phyloP scores from a whole-genome alignment of 2,888 invertebrate species.

The Rhingia rostrata region DNA sequence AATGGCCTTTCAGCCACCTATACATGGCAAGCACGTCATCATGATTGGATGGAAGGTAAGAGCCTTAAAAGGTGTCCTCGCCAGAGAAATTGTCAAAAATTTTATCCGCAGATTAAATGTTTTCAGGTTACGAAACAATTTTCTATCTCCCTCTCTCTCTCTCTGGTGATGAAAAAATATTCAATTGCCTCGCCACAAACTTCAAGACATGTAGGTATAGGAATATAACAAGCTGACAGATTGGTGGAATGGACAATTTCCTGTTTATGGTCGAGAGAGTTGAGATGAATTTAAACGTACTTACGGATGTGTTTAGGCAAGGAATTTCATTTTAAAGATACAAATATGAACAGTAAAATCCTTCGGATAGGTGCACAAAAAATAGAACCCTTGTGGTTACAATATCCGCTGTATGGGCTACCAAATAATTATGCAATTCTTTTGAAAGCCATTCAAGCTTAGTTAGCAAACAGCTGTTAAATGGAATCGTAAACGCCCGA shows the following conservation, averaged over 20 bases:
- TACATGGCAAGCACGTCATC: neutral
- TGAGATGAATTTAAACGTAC: constrained; percentile 6
- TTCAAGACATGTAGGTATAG: constrained; percentile 16
- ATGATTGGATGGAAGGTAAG: constrained; percentile 6
- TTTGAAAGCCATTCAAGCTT: neutral
- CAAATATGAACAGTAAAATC: neutral
- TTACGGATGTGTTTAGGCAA: constrained; percentile 2
- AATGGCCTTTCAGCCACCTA: constrained; percentile 43
- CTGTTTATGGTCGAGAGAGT: constrained; percentile 23
- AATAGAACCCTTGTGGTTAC: neutral
- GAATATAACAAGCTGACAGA: neutral
- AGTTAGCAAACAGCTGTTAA: constrained; percentile 27
- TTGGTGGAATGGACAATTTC: constrained; percentile 23
- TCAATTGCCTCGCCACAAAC: neutral
- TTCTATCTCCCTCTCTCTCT: constrained; percentile 13
- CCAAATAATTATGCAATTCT: neutral
- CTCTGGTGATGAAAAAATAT: neutral
- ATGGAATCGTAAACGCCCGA: constrained; percentile 20
- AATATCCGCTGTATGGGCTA: neutral
- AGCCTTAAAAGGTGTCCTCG: constrained; percentile 3
- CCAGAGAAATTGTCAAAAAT: constrained; percentile 51
- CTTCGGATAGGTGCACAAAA: too few relatives aligned
- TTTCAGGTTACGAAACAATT: constrained; percentile 66
- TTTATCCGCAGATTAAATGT: constrained; percentile 60
- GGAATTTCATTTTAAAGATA: neutral